phyloP scores from a whole-genome alignment of 2,797 vertebrate species.

The Spinus pinus region DNA sequence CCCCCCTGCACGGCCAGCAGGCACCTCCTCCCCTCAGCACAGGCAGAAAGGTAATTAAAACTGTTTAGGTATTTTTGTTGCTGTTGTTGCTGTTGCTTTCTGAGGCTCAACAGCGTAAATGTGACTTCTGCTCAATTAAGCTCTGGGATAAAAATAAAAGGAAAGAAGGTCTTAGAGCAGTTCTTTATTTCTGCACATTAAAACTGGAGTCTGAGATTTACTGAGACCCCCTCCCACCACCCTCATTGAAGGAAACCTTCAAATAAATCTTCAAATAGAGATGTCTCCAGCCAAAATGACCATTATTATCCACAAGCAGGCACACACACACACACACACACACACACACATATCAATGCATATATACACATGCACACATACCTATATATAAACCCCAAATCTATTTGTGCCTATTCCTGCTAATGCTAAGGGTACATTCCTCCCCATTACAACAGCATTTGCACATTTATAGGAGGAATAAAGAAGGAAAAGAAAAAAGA shows the following conservation, averaged over 20 bases:
- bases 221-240: neutral
- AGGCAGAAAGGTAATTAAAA: slow-evolving; percentile 71
- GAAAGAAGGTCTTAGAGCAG: neutral
- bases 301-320: neutral
- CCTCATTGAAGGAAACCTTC: slow-evolving; percentile 50
- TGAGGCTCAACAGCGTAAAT: slow-evolving; percentile 58
- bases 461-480: slow-evolving; percentile 72
- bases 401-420: slow-evolving; percentile 48
- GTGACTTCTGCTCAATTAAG: slow-evolving; percentile 75
- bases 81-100: slow-evolving; percentile 26
- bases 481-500: slow-evolving; percentile 17
- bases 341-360: neutral
- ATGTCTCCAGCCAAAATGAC: slow-evolving; percentile 68
- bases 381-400: slow-evolving; percentile 19
- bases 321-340: neutral
- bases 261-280: slow-evolving; percentile 71
- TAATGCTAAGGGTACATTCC: slow-evolving; percentile 45
- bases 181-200: slow-evolving; percentile 1
- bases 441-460: slow-evolving; percentile 67
- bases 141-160: slow-evolving; percentile 23
- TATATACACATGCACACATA: neutral
- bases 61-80: slow-evolving; percentile 56
- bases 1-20: slow-evolving; percentile 39
- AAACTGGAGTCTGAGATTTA: slow-evolving; percentile 17
- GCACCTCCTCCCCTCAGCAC: slow-evolving; percentile 4